Conservation (phyloP, 2,888 invertebrate genomes). For the Strigamia maritima region DNA sequence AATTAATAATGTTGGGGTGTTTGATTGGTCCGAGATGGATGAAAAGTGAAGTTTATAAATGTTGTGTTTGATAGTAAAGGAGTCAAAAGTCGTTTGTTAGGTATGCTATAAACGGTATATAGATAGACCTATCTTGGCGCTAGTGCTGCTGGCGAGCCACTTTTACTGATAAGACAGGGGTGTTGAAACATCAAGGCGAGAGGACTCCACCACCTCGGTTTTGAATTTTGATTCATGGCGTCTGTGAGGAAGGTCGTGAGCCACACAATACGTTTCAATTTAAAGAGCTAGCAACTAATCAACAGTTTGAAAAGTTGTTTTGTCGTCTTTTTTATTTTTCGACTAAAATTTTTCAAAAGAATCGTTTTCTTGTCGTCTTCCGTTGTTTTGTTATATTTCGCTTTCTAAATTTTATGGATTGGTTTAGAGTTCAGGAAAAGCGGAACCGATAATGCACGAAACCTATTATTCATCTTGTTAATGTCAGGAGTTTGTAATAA, state of each 20-base stretch:
- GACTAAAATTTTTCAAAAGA: neutral
- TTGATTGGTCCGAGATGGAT: neutral
- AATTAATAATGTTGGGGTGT: neutral
- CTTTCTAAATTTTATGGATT: slow-evolving; percentile 16
- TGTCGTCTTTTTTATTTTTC: neutral
- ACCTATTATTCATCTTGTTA: slow-evolving; percentile 31
- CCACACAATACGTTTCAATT: slow-evolving; percentile 39
- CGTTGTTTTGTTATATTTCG: neutral
- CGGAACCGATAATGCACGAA: slow-evolving; percentile 29
- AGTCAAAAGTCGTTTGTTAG: slow-evolving; percentile 32
- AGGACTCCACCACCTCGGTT: slow-evolving; percentile 27
- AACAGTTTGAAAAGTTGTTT: slow-evolving; percentile 34
- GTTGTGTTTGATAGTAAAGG: neutral
- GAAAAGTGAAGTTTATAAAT: slow-evolving; percentile 17
- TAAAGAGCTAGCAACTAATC: slow-evolving; percentile 31
- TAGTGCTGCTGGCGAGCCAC: slow-evolving; percentile 36
- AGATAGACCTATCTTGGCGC: slow-evolving; percentile 32
- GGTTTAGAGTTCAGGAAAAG: slow-evolving; percentile 32
- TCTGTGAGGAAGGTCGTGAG: slow-evolving; percentile 33
- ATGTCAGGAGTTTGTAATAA: slow-evolving; percentile 30
- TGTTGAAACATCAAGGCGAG: slow-evolving; percentile 35
- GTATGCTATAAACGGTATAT: slow-evolving; percentile 28
- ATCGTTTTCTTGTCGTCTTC: neutral
- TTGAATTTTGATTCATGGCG: slow-evolving; percentile 38
- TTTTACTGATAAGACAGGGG: slow-evolving; percentile 25